Base-by-base conservation (phyloP, 2,888 invertebrate genomes). In the Yponomeuta cagnagella region DNA sequence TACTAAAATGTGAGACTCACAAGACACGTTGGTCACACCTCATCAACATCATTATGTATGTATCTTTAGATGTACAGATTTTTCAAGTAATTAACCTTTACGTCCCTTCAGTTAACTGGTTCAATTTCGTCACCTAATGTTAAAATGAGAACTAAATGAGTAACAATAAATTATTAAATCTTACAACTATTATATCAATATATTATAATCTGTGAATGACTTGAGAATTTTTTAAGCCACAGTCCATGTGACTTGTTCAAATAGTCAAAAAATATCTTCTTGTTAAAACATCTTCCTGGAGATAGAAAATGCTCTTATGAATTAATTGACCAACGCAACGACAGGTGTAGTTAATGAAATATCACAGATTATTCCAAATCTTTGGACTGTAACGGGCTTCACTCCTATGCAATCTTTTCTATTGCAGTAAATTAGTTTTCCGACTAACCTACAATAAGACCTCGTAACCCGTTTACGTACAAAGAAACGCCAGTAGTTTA, bases 181-280 rank as follows among this genome's bases (percentile, higher is more conserved):
- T 92, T 92, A 92, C 81, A 92, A 78, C 92, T 92, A 92, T 89
- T 86, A 87, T 89, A 89, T 81, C 65, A 69, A 73, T 73, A 73
- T 82, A 86, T 86, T 82, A 82, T 86, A 86, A 88, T 88, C 86
- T 87, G 90, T 86, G 89, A 90, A 89, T 83, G 86, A 87, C 84
- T 87, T 85, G 87, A 83, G 86, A 88, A 85, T 86, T 87, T 84
- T 85, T 85, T 52, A 37, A 83, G 87, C 87, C 88, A 89, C 90
- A 89, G 88, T 87, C 82, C 83, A 77, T 86, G 89, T 85, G 89
- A 89, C 88, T 88, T 88, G 86, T 86, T 90, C 90, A 90, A 89
- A 88, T 89, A 88, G 90, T 93, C 92, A 92, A 93, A 93, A 93
- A 92, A 92, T 93, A 93, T 93, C 92, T 89, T 89, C 89, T 91